A percentile compares a stretch with the other conserved stretches of the same genome.
Evolutionary conservation across 2,888 invertebrate genomes (phyloP).

Genomic region (Yponomeuta sedellus): DNA sequence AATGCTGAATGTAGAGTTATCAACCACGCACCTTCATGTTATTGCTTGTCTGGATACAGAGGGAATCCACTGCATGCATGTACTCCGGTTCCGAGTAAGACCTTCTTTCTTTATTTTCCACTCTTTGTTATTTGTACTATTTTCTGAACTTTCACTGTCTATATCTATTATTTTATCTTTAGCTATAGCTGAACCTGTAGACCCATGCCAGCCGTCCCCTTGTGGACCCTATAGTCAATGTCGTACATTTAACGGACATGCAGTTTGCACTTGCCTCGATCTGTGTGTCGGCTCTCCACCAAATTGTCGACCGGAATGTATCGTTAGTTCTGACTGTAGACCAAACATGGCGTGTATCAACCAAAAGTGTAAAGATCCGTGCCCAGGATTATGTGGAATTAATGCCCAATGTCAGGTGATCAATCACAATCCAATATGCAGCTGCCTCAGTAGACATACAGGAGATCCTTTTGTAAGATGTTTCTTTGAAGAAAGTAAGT

Average conservation of each 20-base stretch:
- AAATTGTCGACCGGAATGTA: constrained; percentile 85
- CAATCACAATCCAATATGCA: constrained; percentile 88
- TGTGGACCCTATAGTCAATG: constrained; percentile 88
- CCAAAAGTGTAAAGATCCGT: constrained; percentile 86
- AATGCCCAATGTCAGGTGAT: constrained; percentile 87
- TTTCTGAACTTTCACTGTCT: constrained; percentile 34
- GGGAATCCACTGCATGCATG: constrained; percentile 85
- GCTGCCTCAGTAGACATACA: constrained; percentile 80
- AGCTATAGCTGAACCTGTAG: constrained; percentile 67
- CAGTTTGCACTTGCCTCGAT: constrained; percentile 85
- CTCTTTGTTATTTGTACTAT: constrained; percentile 32
- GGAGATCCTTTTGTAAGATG: constrained; percentile 89
- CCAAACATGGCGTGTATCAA: constrained; percentile 85
- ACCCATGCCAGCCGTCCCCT: constrained; percentile 86
- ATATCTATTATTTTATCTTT: constrained; percentile 42
- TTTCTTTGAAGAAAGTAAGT: constrained; percentile 79
- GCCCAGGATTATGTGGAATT: constrained; percentile 84
- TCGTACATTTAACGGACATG: constrained; percentile 81
- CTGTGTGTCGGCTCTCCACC: constrained; percentile 86
- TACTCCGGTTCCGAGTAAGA: constrained; percentile 78
- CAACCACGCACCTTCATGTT: constrained; percentile 86
- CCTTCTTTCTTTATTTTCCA: constrained; percentile 50
- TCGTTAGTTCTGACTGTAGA: constrained; percentile 86
- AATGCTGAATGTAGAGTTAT: constrained; percentile 85
- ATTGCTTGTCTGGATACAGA: constrained; percentile 82